Base-by-base conservation (phyloP, 2,888 invertebrate species). In the Calliphora vomitoria region DNA sequence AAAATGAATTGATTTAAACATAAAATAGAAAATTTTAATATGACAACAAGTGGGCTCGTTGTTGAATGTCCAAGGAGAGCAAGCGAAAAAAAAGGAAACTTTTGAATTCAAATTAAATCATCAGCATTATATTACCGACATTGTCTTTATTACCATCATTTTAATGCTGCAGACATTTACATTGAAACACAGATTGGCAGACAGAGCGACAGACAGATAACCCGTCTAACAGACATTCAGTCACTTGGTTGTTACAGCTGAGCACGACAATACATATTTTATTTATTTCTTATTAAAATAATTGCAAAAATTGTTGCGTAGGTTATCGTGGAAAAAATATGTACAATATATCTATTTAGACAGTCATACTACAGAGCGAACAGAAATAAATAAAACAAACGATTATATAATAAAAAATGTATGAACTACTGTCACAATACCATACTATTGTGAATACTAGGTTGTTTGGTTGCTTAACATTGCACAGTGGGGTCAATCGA, bases 41-140 rank as follows among this genome's bases (percentile, higher is more conserved):
- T 55, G 55, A 58, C 25, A 58, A 11, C 13, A 31, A 20, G 58
- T 58, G 58, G 58, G 11, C 25, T 13, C 25, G 31, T 25, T 20
- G 1, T 58, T 58, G 13, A 25, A 58, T 25, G 50, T 44, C 44
- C 44, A 44, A 11, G 4, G 5, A 3, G 31, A 13, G 2, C 2
- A 58, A 4, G 6, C 11, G 10, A 25, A 58, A 58, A 13, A 11
- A 58, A 58, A 25, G 6, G 13, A 20, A 58, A 58, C 58, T 76
- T 69, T 68, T 64, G 69, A 69, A 76, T 76, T 62, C 15, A 76
- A 83, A 71, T 55, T 55, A 38, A 13, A 35, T 2, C 71, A 72
- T 71, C 71, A 71, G 53, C 35, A 50, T 71, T 71, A 58, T 44
- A 66, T 68, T 68, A 44, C 47, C 47, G 13, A 35, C 69, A 50